Evolutionary conservation across 2,888 invertebrate species (phyloP), one percentile per base, ranked within the genome.

Genomic region (Creontiades dilutus): DNA sequence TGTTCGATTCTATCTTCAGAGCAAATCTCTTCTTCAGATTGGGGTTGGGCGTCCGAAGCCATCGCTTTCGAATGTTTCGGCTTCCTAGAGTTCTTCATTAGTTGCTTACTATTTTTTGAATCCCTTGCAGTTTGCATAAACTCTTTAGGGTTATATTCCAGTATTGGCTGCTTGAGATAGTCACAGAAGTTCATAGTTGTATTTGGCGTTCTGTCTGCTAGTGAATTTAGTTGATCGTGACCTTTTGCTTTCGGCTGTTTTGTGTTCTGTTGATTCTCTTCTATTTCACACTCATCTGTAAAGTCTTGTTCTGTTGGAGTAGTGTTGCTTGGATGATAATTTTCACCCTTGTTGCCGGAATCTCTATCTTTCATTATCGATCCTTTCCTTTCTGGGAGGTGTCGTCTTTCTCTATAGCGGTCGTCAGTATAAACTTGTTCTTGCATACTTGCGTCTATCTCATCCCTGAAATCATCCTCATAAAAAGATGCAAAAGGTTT

Each of bases 401-500:
- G 37, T 46, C 19, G 5, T 80, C 78, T 80, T 46, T 80, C 78
- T 46, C 78, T 47, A 19, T 80, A 47, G 7, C 47, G 78, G n/a
- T 80, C 47, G 7, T 37, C 19, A 80, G 37, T 80, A 14, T 80
- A 80, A 9, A 7, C 9, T 47, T 80, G 46, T 14, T 80, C 47
- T n/a, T 80, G 78, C 19, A 37, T 37, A 16, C 37, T 16, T 19
- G 37, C 78, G 4, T 47, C 19, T 14, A 80, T 12, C 19, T 80
- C 78, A 11, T 80, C 46, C 28, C 78, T 80, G 78, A 47, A 80
- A 80, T 80, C 78, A 19, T 80, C 78, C 46, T 80, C 46, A 14
- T 80, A 80, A 46, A 80, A 80, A 11, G 78, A 80, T 47, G 47
- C 78, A 80, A 80, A 80, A 13, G 78, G 78, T 14, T 19, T 80